A percentile compares a stretch with the other conserved stretches of the same genome.
phyloP scores from a whole-genome alignment of 2,797 vertebrate species.

The Halcyon chelicuti region DNA sequence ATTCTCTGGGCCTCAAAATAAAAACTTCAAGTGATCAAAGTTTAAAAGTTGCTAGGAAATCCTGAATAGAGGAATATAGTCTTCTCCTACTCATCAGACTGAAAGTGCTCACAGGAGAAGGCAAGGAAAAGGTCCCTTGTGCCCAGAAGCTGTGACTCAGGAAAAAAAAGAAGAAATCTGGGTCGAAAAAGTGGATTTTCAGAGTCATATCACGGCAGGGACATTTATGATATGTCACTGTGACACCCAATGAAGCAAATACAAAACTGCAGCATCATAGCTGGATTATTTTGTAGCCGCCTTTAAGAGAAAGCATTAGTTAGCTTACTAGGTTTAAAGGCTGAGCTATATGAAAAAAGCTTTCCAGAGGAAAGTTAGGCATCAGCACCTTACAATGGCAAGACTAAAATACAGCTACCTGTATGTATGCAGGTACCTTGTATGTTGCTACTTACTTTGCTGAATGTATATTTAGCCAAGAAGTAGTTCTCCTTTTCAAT shows the following conservation, averaged over 20 bases:
- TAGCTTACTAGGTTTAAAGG: background rate
- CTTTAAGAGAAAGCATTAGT: background rate
- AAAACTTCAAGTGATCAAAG: background rate
- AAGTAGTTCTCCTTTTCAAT: slow-evolving; percentile 47
- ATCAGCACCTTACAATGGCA: background rate
- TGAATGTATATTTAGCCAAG: slow-evolving; percentile 55
- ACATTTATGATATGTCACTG: background rate
- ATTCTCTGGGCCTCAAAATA: background rate
- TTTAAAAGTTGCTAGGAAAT: background rate
- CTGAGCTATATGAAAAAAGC: background rate
- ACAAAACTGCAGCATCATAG: background rate
- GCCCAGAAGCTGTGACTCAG: background rate
- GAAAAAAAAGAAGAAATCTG: background rate
- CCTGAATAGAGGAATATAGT: background rate
- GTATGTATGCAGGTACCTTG: background rate
- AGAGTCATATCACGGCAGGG: background rate
- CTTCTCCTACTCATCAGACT: background rate
- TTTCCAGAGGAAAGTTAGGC: background rate
- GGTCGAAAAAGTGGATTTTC: background rate
- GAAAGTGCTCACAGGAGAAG: background rate
- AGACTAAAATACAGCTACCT: background rate
- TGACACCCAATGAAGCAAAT: background rate
- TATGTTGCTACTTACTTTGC: slow-evolving; percentile 41
- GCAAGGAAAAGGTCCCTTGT: background rate
- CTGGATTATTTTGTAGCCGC: background rate